Conservation (phyloP, 2,888 invertebrate species). For the Lasioglossum oenotherae region DNA sequence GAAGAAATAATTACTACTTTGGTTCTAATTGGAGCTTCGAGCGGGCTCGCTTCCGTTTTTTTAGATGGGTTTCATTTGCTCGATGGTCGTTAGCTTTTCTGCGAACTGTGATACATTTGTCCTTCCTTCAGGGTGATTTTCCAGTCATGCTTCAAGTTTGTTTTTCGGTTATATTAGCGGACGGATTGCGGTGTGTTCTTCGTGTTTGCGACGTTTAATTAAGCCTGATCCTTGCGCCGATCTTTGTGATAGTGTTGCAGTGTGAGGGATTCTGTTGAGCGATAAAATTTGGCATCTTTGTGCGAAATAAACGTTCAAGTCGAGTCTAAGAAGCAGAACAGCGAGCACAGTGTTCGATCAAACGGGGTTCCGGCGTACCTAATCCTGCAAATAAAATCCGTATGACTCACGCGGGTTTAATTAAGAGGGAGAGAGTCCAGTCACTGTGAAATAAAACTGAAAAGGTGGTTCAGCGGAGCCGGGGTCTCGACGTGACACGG, state of each 20-base stretch:
- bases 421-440: constrained; percentile 17
- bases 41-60: background rate
- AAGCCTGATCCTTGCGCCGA: background rate
- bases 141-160: background rate
- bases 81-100: background rate
- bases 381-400: background rate
- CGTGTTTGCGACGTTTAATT: background rate
- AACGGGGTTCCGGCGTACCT: background rate
- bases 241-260: background rate
- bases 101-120: background rate
- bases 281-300: background rate
- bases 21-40: background rate
- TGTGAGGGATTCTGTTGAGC: background rate
- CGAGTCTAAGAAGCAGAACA: background rate
- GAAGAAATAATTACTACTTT: background rate
- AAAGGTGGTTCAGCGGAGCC: constrained; percentile 16
- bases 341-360: background rate
- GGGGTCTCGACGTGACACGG: constrained; percentile 28
- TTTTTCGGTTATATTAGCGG: background rate
- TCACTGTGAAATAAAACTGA: background rate
- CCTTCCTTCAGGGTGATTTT: background rate
- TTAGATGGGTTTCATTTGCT: background rate
- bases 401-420: constrained; percentile 22
- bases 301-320: background rate
- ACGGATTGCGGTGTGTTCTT: background rate